Percentiles rank a stretch among this genome's conserved stretches.
These are phyloP conservation scores for Acanthurus tractus DNA, from an alignment of 2,797 vertebrate genomes.

Conservation along the genomic window DNA sequence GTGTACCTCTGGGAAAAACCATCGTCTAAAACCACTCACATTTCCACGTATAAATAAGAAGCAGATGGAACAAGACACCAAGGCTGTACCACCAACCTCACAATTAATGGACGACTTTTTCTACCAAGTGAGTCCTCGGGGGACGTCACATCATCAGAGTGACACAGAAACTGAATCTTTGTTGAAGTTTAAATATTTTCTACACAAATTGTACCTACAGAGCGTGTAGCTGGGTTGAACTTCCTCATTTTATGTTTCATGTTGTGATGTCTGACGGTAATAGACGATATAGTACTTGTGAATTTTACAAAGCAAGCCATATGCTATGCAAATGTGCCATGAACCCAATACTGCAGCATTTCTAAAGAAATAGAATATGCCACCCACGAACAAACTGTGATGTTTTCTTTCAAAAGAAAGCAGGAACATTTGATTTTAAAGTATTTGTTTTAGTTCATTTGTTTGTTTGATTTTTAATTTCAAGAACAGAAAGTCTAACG, in stretches of 20 bases:
- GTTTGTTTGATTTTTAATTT: no score
- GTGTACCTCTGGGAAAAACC: neutral
- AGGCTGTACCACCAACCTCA: neutral
- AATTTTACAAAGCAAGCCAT: neutral
- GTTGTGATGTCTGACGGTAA: neutral
- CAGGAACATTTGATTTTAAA: no score
- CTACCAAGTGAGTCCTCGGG: neutral
- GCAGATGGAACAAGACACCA: neutral
- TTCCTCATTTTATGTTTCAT: neutral
- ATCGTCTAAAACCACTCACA: neutral
- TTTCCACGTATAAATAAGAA: neutral
- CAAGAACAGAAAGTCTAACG: no score
- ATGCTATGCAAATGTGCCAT: neutral
- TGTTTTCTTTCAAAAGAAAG: no score
- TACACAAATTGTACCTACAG: neutral
- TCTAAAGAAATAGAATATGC: neutral
- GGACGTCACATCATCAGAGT: neutral
- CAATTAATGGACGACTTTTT: neutral
- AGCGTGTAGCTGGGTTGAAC: no score
- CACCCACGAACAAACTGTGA: no score
- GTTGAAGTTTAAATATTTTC: neutral
- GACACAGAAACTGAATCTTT: neutral
- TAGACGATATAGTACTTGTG: neutral
- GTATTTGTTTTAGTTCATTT: no score
- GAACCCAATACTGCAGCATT: neutral